Conservation (phyloP, 2,797 vertebrate species). For the Dicrostonyx torquatus region DNA sequence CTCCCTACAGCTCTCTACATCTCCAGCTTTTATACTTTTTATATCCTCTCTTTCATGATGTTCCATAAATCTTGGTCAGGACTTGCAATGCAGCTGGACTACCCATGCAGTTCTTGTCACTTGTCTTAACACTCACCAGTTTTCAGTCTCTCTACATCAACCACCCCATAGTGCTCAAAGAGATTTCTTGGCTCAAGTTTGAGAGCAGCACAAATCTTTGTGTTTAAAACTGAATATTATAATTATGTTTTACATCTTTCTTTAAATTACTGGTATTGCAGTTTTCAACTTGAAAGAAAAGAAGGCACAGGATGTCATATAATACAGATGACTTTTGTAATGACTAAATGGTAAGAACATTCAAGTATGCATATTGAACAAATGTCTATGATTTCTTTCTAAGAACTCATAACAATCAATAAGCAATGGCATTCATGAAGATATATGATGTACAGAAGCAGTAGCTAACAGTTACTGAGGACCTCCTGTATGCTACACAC, state of each 20-base stretch:
- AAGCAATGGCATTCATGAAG: too few species aligned
- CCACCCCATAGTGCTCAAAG: not conserved
- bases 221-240: not conserved
- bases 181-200: not conserved
- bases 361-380: not conserved
- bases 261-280: not conserved
- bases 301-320: not conserved
- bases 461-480: not conserved
- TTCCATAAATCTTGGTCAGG: not conserved
- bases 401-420: not conserved
- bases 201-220: not conserved
- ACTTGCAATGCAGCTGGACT: too few species aligned
- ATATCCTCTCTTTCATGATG: not conserved
- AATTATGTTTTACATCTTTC: not conserved
- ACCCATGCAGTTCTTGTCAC: not conserved
- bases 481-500: not conserved
- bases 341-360: not conserved
- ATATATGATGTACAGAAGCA: not conserved
- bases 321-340: not conserved
- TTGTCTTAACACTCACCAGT: not conserved
- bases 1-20: not conserved
- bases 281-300: not conserved
- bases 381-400: not conserved
- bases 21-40: not conserved
- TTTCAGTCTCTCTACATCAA: not conserved